phyloP scores from a whole-genome alignment of 2,888 invertebrate species.

The Polydrusus tereticollis region DNA sequence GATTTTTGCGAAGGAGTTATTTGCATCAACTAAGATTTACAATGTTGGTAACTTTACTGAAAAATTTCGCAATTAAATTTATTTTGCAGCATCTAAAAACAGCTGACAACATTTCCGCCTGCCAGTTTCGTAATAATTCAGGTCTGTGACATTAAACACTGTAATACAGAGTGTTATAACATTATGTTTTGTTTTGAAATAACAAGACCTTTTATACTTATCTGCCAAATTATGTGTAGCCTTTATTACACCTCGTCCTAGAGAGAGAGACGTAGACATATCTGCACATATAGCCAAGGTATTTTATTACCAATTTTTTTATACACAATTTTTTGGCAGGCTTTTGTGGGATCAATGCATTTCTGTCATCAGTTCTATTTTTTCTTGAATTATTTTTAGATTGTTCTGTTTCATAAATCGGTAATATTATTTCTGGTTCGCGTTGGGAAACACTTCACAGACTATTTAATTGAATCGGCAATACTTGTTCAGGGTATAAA shows the following conservation, averaged over 20 bases:
- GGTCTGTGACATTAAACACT: too few relatives aligned
- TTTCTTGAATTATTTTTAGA: constrained; percentile 11
- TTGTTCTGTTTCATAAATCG: constrained; percentile 9
- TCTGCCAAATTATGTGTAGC: too few relatives aligned
- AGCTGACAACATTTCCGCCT: too few relatives aligned
- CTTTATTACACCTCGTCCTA: too few relatives aligned
- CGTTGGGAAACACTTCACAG: neutral
- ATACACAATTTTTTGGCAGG: constrained; percentile 2
- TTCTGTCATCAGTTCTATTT: constrained; percentile 28
- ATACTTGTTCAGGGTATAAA: neutral
- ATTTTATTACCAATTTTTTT: too few relatives aligned
- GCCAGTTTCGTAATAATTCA: too few relatives aligned
- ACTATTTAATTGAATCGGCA: neutral
- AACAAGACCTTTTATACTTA: too few relatives aligned
- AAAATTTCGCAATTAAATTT: neutral
- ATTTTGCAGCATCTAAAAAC: neutral
- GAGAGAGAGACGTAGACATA: too few relatives aligned
- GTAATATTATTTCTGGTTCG: neutral
- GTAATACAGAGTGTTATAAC: too few relatives aligned
- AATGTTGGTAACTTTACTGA: neutral
- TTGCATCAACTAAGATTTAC: neutral
- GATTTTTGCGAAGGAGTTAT: neutral
- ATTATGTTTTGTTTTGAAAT: too few relatives aligned
- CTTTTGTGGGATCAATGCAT: constrained; percentile 1
- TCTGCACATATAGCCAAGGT: too few relatives aligned